These are phyloP conservation scores for Odontophorus gujanensis DNA, from an alignment of 2,113 vertebrate species.

Conservation along the genomic window DNA sequence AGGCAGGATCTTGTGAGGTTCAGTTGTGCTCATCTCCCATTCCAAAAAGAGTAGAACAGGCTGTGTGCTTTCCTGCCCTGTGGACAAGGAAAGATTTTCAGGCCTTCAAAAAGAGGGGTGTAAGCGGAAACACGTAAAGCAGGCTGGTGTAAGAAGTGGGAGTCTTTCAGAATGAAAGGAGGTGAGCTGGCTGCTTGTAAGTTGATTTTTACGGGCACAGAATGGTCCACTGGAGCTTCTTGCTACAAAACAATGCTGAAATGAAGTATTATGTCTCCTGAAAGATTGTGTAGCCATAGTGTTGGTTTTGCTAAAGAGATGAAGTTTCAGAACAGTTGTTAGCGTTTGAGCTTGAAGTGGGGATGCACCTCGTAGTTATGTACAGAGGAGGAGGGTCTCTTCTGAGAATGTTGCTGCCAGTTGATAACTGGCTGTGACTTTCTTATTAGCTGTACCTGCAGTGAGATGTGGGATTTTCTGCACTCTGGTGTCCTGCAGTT, in stretches of 20 bases:
- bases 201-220: neutral
- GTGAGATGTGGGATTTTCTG: neutral
- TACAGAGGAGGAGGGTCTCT: neutral
- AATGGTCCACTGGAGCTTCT: neutral
- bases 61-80: neutral
- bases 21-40: slow-evolving; percentile 8
- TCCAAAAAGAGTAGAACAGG: neutral
- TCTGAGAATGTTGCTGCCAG: neutral
- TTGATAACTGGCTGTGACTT: neutral
- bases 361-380: neutral
- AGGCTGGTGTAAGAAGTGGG: neutral
- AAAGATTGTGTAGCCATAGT: neutral
- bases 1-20: slow-evolving; percentile 11
- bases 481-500: neutral
- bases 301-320: neutral
- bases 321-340: neutral
- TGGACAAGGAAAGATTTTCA: neutral
- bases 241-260: neutral
- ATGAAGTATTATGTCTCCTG: neutral
- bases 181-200: neutral
- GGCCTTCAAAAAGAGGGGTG: neutral
- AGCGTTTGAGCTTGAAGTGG: neutral
- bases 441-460: neutral
- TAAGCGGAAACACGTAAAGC: neutral
- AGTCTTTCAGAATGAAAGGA: neutral